Evolutionary conservation across 2,888 invertebrate genomes (phyloP), one percentile per base, ranked within the genome.

Genomic region (Acholoe squamosa): DNA sequence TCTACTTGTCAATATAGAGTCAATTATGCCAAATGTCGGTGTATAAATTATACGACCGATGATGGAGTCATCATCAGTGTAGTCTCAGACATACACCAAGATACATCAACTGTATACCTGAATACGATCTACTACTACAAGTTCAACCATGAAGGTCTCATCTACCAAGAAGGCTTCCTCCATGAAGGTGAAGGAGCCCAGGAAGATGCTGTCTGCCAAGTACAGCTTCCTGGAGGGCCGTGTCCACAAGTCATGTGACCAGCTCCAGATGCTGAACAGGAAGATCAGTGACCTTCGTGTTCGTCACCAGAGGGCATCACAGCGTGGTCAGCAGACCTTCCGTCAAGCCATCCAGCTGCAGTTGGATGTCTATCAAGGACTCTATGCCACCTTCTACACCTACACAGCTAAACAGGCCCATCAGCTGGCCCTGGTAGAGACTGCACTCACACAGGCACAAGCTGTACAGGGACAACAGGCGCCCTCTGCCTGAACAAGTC

Each of bases 211-310:
- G 16, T 14, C 33, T 43, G 86, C 86, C 86, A 86, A 86, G 54
- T 54, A 54, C 86, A 28, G 54, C 56, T 0, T 86, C 28, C 86
- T 86, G 16, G 86, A 86, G 25, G 86, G 86, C 25, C 52, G 86
- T 14, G 86, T 86, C 5, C 86, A 86, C 54, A 86, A 86, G 86
- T 86, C 86, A 1, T 86, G 86, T 31, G 86, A 86, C 86, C 86
- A 86, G 56, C 86, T 86, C 7, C 52, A 52, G 33, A 31, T 33
- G 28, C 19, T 86, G 14, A 28, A 86, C 56, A 51, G 86, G 12
- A 52, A 56, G 19, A 54, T 86, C 54, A 19, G 16, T 19, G 86
- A n/a, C 16, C 28, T 86, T 28, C 52, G 86, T 10, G 54, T 86
- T 5, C 86, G 86, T 28, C 86, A 86, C 54, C 25, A 86, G 56